A percentile compares a stretch with the other conserved stretches of the same genome.
phyloP scores from a whole-genome alignment of 2,888 invertebrate genomes.

The Quadroppia sp. region DNA sequence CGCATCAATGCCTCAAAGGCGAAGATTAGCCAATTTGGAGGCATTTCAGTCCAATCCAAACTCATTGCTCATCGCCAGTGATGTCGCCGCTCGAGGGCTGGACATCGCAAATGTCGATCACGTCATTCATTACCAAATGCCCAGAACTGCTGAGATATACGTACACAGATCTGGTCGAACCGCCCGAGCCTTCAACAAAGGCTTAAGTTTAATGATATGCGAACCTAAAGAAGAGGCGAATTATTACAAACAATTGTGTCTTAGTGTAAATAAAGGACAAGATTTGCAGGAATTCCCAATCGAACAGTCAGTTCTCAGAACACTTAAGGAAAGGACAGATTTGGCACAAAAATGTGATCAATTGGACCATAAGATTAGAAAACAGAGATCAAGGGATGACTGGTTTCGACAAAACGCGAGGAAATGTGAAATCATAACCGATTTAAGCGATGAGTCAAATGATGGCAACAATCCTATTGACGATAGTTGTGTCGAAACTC shows the following conservation, averaged over 20 bases:
- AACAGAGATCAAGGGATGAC: constrained; percentile 65
- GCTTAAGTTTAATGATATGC: constrained; percentile 84
- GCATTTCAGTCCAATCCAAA: constrained; percentile 65
- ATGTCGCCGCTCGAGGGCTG: constrained; percentile 94
- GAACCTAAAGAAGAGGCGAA: constrained; percentile 77
- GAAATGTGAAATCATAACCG: constrained; percentile 82
- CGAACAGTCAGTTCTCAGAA: constrained; percentile 60
- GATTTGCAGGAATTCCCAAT: constrained; percentile 82
- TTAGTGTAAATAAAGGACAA: constrained; percentile 75
- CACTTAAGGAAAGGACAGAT: constrained; percentile 67
- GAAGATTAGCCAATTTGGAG: constrained; percentile 88
- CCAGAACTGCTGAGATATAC: constrained; percentile 89
- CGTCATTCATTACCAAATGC: constrained; percentile 95
- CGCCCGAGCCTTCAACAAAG: constrained; percentile 80
- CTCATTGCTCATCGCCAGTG: constrained; percentile 75
- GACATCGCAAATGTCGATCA: constrained; percentile 91
- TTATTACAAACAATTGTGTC: constrained; percentile 70
- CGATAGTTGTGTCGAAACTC: background rate
- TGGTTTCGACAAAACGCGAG: constrained; percentile 82
- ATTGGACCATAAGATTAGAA: constrained; percentile 63
- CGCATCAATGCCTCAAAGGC: constrained; percentile 81
- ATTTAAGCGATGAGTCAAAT: constrained; percentile 58
- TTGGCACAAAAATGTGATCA: constrained; percentile 75
- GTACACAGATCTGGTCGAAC: constrained; percentile 96
- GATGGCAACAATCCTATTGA: background rate